Conservation (phyloP, 2,888 invertebrate genomes). For the Platerodrilus igneus region DNA sequence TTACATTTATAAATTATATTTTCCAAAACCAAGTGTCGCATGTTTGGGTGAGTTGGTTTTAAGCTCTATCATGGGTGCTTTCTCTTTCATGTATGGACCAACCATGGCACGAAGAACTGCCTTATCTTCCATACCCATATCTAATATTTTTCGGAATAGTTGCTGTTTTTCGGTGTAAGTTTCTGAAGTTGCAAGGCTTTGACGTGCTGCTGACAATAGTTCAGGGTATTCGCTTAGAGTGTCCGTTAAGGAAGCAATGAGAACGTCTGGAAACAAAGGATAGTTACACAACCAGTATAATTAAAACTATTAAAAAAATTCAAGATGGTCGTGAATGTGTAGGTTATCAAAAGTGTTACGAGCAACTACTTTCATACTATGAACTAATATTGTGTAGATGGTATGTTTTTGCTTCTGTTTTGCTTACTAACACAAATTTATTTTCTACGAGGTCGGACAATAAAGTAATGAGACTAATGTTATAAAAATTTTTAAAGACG, state of each 20-base stretch:
- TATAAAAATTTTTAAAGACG: too few relatives aligned
- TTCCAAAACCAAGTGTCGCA: slow-evolving; percentile 31
- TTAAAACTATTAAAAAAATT: not conserved
- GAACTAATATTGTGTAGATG: too few relatives aligned
- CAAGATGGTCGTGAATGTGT: too few relatives aligned
- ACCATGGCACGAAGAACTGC: slow-evolving; percentile 49
- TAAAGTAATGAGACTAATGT: too few relatives aligned
- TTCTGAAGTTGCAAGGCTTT: slow-evolving; percentile 27
- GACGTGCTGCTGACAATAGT: slow-evolving; percentile 49
- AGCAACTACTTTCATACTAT: too few relatives aligned
- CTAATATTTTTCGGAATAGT: slow-evolving; percentile 53
- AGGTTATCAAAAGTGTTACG: too few relatives aligned
- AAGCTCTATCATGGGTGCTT: slow-evolving; percentile 37
- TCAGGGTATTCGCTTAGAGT: slow-evolving; percentile 70
- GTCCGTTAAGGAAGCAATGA: slow-evolving; percentile 69
- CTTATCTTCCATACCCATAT: slow-evolving; percentile 50
- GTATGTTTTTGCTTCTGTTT: too few relatives aligned
- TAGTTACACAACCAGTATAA: too few relatives aligned
- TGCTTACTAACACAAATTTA: too few relatives aligned
- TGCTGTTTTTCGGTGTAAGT: slow-evolving; percentile 36
- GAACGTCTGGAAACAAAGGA: slow-evolving; percentile 63
- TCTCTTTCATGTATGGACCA: slow-evolving; percentile 52
- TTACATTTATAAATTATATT: slow-evolving; percentile 29
- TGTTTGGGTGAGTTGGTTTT: slow-evolving; percentile 42
- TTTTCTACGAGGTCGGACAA: too few relatives aligned